Evolutionary conservation across 2,888 invertebrate species (phyloP), one percentile per base, ranked within the genome.

Genomic region (Cremastinae sp.): DNA sequence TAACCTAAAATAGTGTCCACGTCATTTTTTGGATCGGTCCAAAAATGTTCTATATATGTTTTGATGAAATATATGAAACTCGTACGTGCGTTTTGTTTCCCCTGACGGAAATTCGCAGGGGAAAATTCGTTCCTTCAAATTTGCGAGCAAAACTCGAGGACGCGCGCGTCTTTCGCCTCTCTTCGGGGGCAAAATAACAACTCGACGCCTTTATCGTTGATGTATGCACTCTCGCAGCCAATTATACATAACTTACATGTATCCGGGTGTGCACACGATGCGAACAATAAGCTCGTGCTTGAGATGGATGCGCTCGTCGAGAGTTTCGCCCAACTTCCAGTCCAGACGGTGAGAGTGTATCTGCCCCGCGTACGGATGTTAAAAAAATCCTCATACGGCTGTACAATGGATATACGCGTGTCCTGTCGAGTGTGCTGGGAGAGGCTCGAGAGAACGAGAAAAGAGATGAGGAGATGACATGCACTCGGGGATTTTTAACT

Each of bases 211-310:
- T 69, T 45, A 73, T 77, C 54, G 74, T 65, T 69, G 47, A 69
- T 53, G n/a, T n/a, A 41, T 68, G 72, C 69, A 69, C 76, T 74
- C 74, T 65, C 61, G 38, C 18, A 65, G 75, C 72, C 72, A 75
- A 75, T 75, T 75, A 72, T 68, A 62, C 75, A 61, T 58, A 12
- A 45, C 34, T 58, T 58, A 51, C 43, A 41, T 54, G 9, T 28
- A 14, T 20, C 43, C 53, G 14, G 36, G 10, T 47, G n/a, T 56
- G 28, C 41, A n/a, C 16, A 68, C 45, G 66, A 69, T 74, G 34
- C 14, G 20, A 36, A 58, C 68, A 68, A 69, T 69, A 22, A 59
- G 49, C 64, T 75, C 71, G 66, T 53, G 45, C 68, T 62, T 56
- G 68, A 56, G 74, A 62, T 75, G 56, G 56, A 18, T 53, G 34